Percentiles rank a stretch among this genome's conserved stretches.
phyloP scores from a whole-genome alignment of 30 jellyfish, hydroid and myxozoan genomes.

The Chironex yamaguchii region DNA sequence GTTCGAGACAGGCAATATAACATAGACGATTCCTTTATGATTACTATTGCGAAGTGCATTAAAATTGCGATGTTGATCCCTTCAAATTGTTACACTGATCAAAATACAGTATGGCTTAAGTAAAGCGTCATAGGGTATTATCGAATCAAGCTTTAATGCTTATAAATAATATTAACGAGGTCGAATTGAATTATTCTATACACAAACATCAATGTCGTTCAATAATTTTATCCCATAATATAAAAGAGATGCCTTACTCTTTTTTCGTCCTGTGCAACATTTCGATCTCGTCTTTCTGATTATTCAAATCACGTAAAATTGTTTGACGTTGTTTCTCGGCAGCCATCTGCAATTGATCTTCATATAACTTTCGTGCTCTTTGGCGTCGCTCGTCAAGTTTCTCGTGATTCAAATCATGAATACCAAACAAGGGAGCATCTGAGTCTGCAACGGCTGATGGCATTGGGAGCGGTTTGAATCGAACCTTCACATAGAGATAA shows the following conservation, averaged over 20 bases:
- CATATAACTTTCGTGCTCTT: constrained; percentile 69
- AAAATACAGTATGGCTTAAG: too few relatives aligned
- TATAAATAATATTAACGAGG: too few relatives aligned
- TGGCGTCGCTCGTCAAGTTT: constrained; percentile 67
- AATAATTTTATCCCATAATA: too few relatives aligned
- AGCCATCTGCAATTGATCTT: constrained; percentile 85
- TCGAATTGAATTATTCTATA: too few relatives aligned
- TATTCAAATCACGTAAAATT: constrained; percentile 46
- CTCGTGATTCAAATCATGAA: constrained; percentile 69
- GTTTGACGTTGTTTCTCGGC: constrained; percentile 76
- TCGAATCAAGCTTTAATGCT: too few relatives aligned
- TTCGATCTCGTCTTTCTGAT: constrained; percentile 76
- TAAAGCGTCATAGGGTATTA: too few relatives aligned
- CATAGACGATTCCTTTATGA: too few relatives aligned
- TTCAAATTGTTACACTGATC: too few relatives aligned
- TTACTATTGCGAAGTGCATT: too few relatives aligned
- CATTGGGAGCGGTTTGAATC: constrained; percentile 72
- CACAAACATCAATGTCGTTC: too few relatives aligned
- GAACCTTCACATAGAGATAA: not conserved
- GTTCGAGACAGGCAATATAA: too few relatives aligned
- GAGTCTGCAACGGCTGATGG: constrained; percentile 85
- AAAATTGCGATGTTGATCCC: too few relatives aligned
- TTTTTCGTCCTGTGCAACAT: constrained; percentile 80
- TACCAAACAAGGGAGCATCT: constrained; percentile 81
- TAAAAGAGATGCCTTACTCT: constrained; percentile 94